phyloP scores from a whole-genome alignment of 2,888 invertebrate species.

The Apamea sordens region DNA sequence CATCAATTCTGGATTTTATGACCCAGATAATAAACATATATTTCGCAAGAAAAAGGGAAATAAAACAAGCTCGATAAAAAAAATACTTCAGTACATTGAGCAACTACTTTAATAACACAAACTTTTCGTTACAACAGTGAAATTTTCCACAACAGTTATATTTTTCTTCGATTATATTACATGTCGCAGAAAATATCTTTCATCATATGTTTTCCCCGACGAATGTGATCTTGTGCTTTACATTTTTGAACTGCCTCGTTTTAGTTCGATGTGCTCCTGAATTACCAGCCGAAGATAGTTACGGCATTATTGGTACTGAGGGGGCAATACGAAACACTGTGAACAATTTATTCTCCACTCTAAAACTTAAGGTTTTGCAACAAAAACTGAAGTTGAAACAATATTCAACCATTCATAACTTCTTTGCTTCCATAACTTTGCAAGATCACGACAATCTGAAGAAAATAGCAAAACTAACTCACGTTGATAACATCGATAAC shows the following conservation, averaged over 20 bases:
- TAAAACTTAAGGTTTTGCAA: constrained; percentile 69
- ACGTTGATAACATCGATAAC: constrained; percentile 68
- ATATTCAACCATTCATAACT: constrained; percentile 75
- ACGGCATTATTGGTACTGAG: constrained; percentile 71
- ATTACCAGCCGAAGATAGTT: constrained; percentile 64
- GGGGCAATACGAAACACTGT: constrained; percentile 69
- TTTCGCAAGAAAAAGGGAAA: constrained; percentile 28
- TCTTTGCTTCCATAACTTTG: constrained; percentile 74
- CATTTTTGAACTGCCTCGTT: constrained; percentile 46
- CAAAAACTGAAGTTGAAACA: constrained; percentile 70
- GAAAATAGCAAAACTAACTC: constrained; percentile 72
- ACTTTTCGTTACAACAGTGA: constrained; percentile 27
- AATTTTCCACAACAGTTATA: constrained; percentile 29
- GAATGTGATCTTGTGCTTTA: constrained; percentile 44
- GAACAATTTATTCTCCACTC: constrained; percentile 73
- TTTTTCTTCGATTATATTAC: constrained; percentile 26
- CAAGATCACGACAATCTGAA: constrained; percentile 73
- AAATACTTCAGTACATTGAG: constrained; percentile 46
- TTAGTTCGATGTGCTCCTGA: constrained; percentile 62
- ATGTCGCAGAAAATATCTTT: constrained; percentile 23
- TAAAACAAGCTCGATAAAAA: constrained; percentile 27
- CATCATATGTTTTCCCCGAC: constrained; percentile 56
- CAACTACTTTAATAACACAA: constrained; percentile 51
- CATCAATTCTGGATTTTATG: constrained; percentile 30
- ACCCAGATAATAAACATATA: constrained; percentile 23